phyloP scores from a whole-genome alignment of 2,113 vertebrate species.

The Callochromis pleurospilus region DNA sequence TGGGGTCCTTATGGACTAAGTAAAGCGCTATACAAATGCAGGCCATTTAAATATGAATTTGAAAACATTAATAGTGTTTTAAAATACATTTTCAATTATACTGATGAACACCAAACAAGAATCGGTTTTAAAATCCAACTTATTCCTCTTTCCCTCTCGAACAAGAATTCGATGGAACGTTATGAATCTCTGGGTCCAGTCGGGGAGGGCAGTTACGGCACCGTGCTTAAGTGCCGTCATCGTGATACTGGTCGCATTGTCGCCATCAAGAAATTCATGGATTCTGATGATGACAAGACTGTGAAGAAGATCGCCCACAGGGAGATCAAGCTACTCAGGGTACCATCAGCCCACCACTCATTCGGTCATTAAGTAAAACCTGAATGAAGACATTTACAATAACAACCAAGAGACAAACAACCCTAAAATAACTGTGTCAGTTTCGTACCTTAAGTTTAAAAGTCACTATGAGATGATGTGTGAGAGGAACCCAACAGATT shows the following conservation, averaged over 20 bases:
- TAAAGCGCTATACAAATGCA: accelerated
- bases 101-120: neutral
- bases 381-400: neutral
- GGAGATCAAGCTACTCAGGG: constrained; percentile 60
- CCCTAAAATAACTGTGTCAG: neutral
- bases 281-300: constrained; percentile 79
- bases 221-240: constrained; percentile 82
- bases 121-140: neutral
- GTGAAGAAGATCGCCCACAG: constrained; percentile 79
- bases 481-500: neutral
- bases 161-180: constrained; percentile 59
- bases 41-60: neutral
- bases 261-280: constrained; percentile 86
- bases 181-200: constrained; percentile 81
- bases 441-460: neutral
- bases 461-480: neutral
- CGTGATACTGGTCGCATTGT: constrained; percentile 78
- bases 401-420: neutral
- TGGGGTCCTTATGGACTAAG: neutral
- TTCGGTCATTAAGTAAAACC: neutral
- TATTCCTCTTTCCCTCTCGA: neutral
- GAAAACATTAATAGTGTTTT: neutral
- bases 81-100: neutral
- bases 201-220: constrained; percentile 84
- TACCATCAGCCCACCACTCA: neutral